Conservation (phyloP, 2,888 invertebrate genomes). For the Opisthograptis luteolata region DNA sequence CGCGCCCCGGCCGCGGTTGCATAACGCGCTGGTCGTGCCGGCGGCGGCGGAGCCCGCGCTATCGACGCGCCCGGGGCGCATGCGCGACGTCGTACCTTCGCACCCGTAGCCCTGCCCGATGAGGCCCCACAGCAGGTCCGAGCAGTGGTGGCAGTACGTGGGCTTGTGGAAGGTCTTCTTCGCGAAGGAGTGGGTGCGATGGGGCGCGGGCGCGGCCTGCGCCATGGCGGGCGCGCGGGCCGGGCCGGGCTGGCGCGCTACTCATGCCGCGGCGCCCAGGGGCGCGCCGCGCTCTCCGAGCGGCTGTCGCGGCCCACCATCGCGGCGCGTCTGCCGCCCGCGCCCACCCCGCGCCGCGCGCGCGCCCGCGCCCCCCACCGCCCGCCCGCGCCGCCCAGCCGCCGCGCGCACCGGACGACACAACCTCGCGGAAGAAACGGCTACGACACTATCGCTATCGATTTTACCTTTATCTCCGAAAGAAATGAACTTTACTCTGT, state of each 20-base stretch:
- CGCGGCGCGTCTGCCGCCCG: slow-evolving; percentile 82
- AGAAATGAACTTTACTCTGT: slow-evolving; percentile 23
- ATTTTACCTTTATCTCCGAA: slow-evolving; percentile 53
- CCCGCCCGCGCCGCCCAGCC: slow-evolving; percentile 44
- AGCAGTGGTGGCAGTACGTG: slow-evolving; percentile 99
- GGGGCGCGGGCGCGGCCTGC: slow-evolving; percentile 86
- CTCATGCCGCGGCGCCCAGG: slow-evolving; percentile 84
- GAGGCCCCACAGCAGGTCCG: slow-evolving; percentile 99
- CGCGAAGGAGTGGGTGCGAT: slow-evolving; percentile 96
- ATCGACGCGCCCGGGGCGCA: slow-evolving; percentile 77
- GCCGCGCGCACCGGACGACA: slow-evolving; percentile 37
- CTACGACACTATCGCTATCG: slow-evolving; percentile 48
- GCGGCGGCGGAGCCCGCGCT: slow-evolving; percentile 60
- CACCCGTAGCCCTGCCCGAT: slow-evolving; percentile 99
- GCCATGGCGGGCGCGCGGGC: slow-evolving; percentile 83
- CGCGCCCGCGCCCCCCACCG: slow-evolving; percentile 41
- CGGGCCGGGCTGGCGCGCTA: slow-evolving; percentile 81
- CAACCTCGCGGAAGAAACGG: slow-evolving; percentile 42
- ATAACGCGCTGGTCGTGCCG: slow-evolving; percentile 74
- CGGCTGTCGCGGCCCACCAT: slow-evolving; percentile 85
- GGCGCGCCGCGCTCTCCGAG: slow-evolving; percentile 84
- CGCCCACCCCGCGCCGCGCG: slow-evolving; percentile 49
- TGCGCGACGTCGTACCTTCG: slow-evolving; percentile 93
- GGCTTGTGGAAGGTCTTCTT: slow-evolving; percentile 99
- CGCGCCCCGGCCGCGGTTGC: slow-evolving; percentile 66